Evolutionary conservation across 1,140 invertebrate genomes (phyloP), one percentile per base, ranked within the genome.

Genomic region (Octopus bimaculoides): DNA sequence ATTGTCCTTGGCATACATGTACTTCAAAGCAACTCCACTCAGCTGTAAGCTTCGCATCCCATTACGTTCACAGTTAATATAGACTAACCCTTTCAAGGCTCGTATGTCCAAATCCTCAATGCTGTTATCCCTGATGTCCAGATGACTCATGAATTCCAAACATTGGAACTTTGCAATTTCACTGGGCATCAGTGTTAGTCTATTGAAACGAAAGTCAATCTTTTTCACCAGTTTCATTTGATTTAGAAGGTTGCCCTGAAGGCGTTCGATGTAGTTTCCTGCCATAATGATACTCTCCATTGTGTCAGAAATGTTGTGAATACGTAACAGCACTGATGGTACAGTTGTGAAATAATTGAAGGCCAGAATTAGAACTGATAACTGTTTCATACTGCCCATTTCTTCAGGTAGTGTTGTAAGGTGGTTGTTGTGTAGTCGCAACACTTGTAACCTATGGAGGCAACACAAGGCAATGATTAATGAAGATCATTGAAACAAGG

Each of bases 211-310:
- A 20, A 90, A 85, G 79, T 90, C 89, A 75, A 89, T 84, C 83
- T 90, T 90, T 78, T 88, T 88, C 8, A 89, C 86, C 77, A 89
- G 86, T 53, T 84, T 81, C 84, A 90, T 87, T 83, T 85, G 84
- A 61, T 79, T 83, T 17, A 90, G 79, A 4, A 86, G 71, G 52
- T 90, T 87, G 26, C 85, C 80, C 8, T 88, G 83, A n/a, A 89
- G 80, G 79, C 82, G 82, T 41, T 86, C 84, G 52, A 90, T 86
- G 17, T 84, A 83, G 80, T 90, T 90, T 52, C 90, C 90, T 3
- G 90, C 88, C 89, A 90, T 89, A 74, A 90, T 89, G 66, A 90
- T 82, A 82, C 86, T 90, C 80, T 90, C 89, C 12, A 90, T 80
- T 26, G 54, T 79, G 52, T 78, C 84, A 52, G 69, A 56, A 54